These are phyloP conservation scores for Parnassius smintheus DNA, from an alignment of 2,888 invertebrate species.

Conservation along the genomic window DNA sequence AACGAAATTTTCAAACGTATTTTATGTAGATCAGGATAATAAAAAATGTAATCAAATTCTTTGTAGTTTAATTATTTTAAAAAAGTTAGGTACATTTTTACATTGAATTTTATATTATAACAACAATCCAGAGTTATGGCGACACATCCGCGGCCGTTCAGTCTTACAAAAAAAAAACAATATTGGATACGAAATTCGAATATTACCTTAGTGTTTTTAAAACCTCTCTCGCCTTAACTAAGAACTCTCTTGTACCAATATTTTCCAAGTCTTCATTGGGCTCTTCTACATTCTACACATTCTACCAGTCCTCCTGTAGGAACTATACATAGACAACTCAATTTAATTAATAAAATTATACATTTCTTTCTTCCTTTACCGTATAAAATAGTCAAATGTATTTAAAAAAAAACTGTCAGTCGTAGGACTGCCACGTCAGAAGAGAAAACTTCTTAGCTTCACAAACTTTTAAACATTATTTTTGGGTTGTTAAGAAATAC, in stretches of 20 bases:
- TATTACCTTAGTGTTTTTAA: no score
- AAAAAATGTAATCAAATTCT: slow-evolving; percentile 48
- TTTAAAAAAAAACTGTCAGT: no score
- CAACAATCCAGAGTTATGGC: slow-evolving; percentile 69
- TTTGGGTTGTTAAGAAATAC: no score
- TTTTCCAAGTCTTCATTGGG: no score
- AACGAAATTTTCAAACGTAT: no score
- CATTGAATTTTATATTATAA: slow-evolving; percentile 54
- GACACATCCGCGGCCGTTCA: slow-evolving; percentile 43
- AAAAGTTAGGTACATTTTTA: slow-evolving; percentile 73
- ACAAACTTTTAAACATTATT: no score
- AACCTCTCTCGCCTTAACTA: no score
- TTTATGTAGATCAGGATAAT: slow-evolving; percentile 4
- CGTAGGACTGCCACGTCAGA: no score
- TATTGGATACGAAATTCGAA: background rate
- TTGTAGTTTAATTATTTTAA: slow-evolving; percentile 65
- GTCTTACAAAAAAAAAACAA: slow-evolving; percentile 47
- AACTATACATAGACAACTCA: slow-evolving; percentile 16
- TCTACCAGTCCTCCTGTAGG: background rate
- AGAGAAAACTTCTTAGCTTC: no score
- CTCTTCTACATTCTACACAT: no score
- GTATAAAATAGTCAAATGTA: background rate
- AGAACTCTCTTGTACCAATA: no score
- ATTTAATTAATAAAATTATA: slow-evolving; percentile 8
- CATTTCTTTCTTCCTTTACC: background rate